Conservation (phyloP, 2,888 invertebrate genomes). For the Calliphora vomitoria region DNA sequence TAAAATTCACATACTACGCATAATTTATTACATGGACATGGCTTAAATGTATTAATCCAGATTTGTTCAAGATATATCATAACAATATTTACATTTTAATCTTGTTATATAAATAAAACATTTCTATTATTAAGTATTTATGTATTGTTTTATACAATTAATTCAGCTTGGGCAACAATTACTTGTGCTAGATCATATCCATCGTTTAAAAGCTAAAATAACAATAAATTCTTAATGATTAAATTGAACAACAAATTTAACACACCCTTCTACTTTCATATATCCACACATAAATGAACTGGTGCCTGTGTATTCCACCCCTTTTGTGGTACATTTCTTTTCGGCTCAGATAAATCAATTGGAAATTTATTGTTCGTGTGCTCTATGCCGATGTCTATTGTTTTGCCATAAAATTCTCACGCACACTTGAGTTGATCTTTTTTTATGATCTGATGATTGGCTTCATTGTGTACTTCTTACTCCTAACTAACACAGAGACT, state of each 20-base stretch:
- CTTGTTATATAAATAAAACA: conserved; percentile 9
- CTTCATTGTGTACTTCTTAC: conserved; percentile 79
- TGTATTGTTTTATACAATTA: conserved; percentile 45
- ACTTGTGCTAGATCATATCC: not conserved
- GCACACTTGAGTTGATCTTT: conserved; percentile 80
- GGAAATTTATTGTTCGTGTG: conserved; percentile 75
- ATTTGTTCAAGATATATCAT: conserved; percentile 46
- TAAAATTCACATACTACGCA: conserved; percentile 29
- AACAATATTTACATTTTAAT: conserved; percentile 62
- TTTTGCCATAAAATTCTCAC: conserved; percentile 72
- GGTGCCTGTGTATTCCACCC: conserved; percentile 31
- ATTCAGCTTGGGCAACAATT: conserved; percentile 14
- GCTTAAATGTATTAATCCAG: conserved; percentile 48
- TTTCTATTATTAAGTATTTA: conserved; percentile 20
- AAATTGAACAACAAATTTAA: conserved; percentile 50
- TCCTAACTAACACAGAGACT: not conserved
- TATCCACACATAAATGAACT: not conserved
- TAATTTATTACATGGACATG: conserved; percentile 46
- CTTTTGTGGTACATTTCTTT: conserved; percentile 51
- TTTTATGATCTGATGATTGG: conserved; percentile 84
- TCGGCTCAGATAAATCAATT: conserved; percentile 68
- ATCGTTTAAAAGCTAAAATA: conserved; percentile 40
- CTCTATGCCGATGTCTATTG: conserved; percentile 51
- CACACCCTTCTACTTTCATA: conserved; percentile 42
- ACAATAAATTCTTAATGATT: conserved; percentile 46